Evolutionary conservation across 2,888 invertebrate species (phyloP), one percentile per base, ranked within the genome.

Genomic region (Stenoptilia bipunctidactyla): DNA sequence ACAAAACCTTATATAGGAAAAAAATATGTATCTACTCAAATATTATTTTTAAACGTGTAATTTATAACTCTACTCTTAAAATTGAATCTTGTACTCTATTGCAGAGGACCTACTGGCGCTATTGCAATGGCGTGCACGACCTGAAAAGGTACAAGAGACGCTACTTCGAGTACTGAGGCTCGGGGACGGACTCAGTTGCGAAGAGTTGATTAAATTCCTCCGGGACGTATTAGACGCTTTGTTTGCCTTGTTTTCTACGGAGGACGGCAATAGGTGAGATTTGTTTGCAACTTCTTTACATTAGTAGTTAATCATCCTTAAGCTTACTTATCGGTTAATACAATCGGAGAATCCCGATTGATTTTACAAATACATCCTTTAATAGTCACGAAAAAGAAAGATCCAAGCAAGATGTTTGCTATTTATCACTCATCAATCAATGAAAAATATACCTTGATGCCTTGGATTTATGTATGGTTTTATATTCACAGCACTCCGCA

Each of bases 161-260:
- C 73, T 97, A 10, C 88, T 92, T 1, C 87, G 93, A 37, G 92
- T 97, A 1, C 68, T 95, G 45, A 85, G 92, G 4, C 82, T 97
- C n/a, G 92, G 91, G 4, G 91, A 92, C 52, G 88, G 92, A 1
- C 79, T 97, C 37, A 91, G 91, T 43, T 91, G 92, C 54, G 96
- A 96, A 66, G 97, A 97, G 65, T 84, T 97, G 33, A 95, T 97
- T 10, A 97, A 97, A 82, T 97, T 97, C 70, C 85, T 98, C 1
- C 93, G 97, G 66, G 97, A 97, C 61, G 96, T 97, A 1, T 77
- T 98, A 9, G 97, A 98, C 63, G 94, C 96, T 0, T 75, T 98
- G 1, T 97, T 97, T 67, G 92, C 94, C 13, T 89, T 98, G 86
- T 96, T 97, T 62, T 94, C 94, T 5, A 94, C 94, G 6, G 96